These are phyloP conservation scores for Oedothorax gibbosus DNA, from an alignment of 1,140 invertebrate species.

Conservation along the genomic window DNA sequence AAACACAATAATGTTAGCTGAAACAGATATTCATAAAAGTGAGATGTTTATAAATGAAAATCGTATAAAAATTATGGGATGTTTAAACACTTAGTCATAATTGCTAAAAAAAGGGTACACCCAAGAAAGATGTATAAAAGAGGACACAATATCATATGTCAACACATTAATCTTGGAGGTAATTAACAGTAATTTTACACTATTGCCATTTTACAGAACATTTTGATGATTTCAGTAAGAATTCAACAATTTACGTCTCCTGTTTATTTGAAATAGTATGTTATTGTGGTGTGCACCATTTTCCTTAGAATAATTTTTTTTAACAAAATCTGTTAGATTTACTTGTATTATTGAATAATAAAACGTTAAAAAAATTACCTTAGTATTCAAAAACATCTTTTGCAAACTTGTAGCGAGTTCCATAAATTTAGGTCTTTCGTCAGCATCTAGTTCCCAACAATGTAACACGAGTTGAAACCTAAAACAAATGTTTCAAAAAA, in stretches of 20 bases:
- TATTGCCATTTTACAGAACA: too few species aligned
- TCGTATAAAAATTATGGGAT: neutral
- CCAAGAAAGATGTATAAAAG: too few species aligned
- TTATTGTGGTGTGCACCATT: neutral
- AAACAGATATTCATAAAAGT: neutral
- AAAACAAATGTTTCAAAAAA: neutral
- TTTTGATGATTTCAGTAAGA: neutral
- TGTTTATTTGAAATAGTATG: neutral
- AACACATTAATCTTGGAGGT: too few species aligned
- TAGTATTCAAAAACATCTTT: conserved; percentile 50
- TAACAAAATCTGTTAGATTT: neutral
- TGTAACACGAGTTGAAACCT: conserved; percentile 80
- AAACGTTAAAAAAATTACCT: conserved; percentile 35
- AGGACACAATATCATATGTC: too few species aligned
- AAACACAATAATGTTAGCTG: neutral
- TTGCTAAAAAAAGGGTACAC: neutral
- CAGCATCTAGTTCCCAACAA: conserved; percentile 84
- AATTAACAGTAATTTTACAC: too few species aligned
- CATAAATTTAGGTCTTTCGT: conserved; percentile 80
- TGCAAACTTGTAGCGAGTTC: conserved; percentile 69
- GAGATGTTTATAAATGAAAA: neutral
- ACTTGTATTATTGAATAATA: neutral
- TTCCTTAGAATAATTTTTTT: neutral
- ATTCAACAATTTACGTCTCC: neutral
- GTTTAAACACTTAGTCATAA: neutral